Conservation (phyloP, 2,888 invertebrate species). For the Ditula angustiorana region DNA sequence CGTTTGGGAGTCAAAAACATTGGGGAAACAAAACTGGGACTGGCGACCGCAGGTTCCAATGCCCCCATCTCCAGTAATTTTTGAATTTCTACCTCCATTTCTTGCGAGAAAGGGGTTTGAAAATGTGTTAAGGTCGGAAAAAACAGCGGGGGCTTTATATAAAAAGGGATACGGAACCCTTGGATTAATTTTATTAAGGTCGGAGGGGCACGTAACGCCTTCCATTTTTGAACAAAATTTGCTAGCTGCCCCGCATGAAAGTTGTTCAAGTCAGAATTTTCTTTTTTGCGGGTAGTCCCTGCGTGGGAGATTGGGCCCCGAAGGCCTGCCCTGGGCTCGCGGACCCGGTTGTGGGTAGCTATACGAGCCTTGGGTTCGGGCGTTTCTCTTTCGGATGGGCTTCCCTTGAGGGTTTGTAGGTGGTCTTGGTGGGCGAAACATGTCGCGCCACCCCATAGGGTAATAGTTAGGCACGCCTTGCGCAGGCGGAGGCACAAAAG, state of each 20-base stretch:
- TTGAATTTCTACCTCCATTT: background rate
- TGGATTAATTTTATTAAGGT: background rate
- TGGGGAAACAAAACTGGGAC: conserved; percentile 12
- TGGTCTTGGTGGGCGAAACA: background rate
- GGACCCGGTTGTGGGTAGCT: background rate
- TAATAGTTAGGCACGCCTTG: conserved; percentile 2
- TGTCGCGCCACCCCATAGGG: background rate
- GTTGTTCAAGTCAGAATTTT: conserved; percentile 21
- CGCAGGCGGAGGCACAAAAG: too few relatives aligned
- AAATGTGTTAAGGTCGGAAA: background rate
- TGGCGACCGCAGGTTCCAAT: background rate
- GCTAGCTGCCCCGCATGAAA: background rate
- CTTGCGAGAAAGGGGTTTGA: conserved; percentile 9
- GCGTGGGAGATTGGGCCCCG: background rate
- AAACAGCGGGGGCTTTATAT: conserved; percentile 1
- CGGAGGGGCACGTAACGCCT: background rate
- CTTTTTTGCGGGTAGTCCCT: conserved; percentile 11
- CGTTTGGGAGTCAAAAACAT: conserved; percentile 12
- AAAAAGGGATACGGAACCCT: background rate
- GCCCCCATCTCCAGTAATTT: background rate
- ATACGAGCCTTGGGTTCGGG: background rate
- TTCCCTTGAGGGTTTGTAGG: background rate
- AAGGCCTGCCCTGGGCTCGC: background rate
- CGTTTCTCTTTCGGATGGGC: background rate
- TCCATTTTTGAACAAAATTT: background rate